phyloP scores from a whole-genome alignment of 2,113 vertebrate species.

The Suricata suricatta region DNA sequence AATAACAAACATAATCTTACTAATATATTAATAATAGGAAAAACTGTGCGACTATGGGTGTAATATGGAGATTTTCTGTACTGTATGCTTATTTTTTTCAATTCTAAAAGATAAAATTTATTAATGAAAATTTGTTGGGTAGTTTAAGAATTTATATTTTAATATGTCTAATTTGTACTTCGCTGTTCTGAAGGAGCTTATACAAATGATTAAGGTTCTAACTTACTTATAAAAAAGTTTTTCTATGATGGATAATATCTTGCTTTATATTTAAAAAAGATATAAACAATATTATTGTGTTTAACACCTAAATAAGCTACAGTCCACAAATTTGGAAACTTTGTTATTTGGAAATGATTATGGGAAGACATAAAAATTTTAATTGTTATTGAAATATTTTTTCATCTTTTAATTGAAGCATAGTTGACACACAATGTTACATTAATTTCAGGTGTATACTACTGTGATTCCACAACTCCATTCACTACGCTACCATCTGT shows the following conservation, averaged over 20 bases:
- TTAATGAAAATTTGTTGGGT: not conserved
- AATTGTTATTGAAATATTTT: not conserved
- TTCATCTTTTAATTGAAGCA: not conserved
- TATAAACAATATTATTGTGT: not conserved
- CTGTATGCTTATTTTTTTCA: not conserved
- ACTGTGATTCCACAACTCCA: not conserved
- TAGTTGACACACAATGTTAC: not conserved
- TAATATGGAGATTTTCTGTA: not conserved
- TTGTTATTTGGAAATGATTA: not conserved
- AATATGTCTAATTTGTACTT: not conserved
- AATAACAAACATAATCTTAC: not conserved
- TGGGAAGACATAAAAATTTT: not conserved
- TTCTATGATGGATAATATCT: not conserved
- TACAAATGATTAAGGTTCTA: not conserved
- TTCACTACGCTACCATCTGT: not conserved
- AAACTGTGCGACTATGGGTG: not conserved
- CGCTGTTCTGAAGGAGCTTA: not conserved
- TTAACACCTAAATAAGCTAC: not conserved
- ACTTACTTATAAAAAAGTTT: not conserved
- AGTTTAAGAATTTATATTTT: not conserved
- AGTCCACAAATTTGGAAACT: not conserved
- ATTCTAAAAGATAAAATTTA: not conserved
- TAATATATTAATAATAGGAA: not conserved
- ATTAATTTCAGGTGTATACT: not conserved
- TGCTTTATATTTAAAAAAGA: not conserved